Conservation (phyloP, 2,888 invertebrate species). For the Bursaphelenchus okinawaensis region DNA sequence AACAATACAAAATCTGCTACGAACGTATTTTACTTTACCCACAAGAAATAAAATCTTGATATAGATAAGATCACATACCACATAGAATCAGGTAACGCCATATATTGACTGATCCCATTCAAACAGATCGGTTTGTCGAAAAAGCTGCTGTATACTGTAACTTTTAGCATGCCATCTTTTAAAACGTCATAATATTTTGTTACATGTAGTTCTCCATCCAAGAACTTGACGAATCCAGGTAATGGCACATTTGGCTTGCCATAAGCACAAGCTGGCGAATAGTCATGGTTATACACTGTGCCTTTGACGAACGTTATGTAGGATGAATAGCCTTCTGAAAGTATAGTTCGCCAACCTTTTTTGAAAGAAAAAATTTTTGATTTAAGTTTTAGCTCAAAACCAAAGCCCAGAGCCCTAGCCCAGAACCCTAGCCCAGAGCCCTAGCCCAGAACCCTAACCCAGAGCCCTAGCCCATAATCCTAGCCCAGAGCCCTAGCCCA, state of each 20-base stretch:
- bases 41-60: no score
- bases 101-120: slow-evolving; percentile 28
- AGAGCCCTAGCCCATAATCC: no score
- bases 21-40: no score
- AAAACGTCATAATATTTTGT: slow-evolving; percentile 27
- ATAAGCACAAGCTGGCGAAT: slow-evolving; percentile 22
- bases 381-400: background rate
- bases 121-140: slow-evolving; percentile 27
- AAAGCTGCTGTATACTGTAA: slow-evolving; percentile 21
- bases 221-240: slow-evolving; percentile 25
- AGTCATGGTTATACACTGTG: slow-evolving; percentile 18
- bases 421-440: no score
- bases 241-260: slow-evolving; percentile 21
- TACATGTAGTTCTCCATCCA: slow-evolving; percentile 25
- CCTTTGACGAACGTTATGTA: slow-evolving; percentile 6
- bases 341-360: no score
- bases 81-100: slow-evolving; percentile 22
- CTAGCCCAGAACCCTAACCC: no score
- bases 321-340: slow-evolving; percentile 2
- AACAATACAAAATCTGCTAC: background rate
- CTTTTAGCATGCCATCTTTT: slow-evolving; percentile 18
- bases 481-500: no score
- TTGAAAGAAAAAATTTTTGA: background rate
- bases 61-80: slow-evolving; percentile 19
- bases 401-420: no score